phyloP scores from a whole-genome alignment of 2,797 vertebrate genomes.

The Lagodon rhomboides region DNA sequence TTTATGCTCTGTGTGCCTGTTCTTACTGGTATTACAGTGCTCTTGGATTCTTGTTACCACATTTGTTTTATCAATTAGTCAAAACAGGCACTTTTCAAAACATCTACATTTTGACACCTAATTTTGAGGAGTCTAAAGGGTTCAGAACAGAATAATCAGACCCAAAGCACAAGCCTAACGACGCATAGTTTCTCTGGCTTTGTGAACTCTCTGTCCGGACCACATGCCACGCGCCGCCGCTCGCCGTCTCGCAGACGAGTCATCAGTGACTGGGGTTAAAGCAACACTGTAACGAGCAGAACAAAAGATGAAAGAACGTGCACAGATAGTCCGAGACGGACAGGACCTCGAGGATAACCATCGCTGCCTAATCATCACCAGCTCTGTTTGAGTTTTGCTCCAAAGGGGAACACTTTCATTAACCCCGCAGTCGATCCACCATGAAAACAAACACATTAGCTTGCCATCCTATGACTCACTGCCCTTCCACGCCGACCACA shows the following conservation, averaged over 20 bases:
- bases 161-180: background rate
- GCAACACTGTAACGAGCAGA: slow-evolving; percentile 37
- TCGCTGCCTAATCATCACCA: slow-evolving; percentile 60
- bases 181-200: background rate
- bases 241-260: slow-evolving; percentile 31
- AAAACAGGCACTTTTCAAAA: too few species aligned
- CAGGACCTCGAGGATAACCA: slow-evolving; percentile 38
- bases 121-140: background rate
- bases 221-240: slow-evolving; percentile 29
- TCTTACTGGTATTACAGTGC: background rate
- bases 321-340: slow-evolving; percentile 38
- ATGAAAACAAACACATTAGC: slow-evolving; percentile 73
- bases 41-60: background rate
- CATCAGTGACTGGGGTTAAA: slow-evolving; percentile 54
- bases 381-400: slow-evolving; percentile 56
- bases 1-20: too few species aligned
- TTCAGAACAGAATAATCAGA: slow-evolving; percentile 9
- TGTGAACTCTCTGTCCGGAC: slow-evolving; percentile 34
- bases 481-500: slow-evolving; percentile 48
- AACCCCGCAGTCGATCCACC: slow-evolving; percentile 60
- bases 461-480: slow-evolving; percentile 62
- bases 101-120: too few species aligned
- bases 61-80: too few species aligned
- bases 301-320: slow-evolving; percentile 47
- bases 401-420: slow-evolving; percentile 66